Evolutionary conservation across 2,888 invertebrate species (phyloP), one percentile per base, ranked within the genome.

Genomic region (Aphidoletes aphidimyza): DNA sequence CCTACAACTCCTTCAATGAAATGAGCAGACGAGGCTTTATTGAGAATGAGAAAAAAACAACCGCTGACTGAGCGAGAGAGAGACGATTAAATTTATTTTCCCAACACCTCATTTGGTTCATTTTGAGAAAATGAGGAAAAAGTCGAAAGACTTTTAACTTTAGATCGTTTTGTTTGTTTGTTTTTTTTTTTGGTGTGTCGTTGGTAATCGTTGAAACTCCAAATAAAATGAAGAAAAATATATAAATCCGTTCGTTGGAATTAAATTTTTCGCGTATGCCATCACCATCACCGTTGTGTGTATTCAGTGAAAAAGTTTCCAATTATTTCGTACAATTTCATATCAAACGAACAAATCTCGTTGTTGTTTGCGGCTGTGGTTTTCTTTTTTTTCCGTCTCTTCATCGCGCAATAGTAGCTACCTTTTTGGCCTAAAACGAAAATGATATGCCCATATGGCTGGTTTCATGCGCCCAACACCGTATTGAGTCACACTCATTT

Each of bases 21-120:
- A 17, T 22, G 22, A 2, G 39, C 11, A 5, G 19, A 54, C n/a
- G 54, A n/a, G 26, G 3, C 26, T 26, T 5, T 22, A 3, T 54
- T 54, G 54, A 36, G n/a, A 81, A 81, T 19, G n/a, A n/a, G 14
- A 14, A 45, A 26, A 83, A 83, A 83, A 42, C 45, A 19, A 6
- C 3, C 30, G 37, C 37, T n/a, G n/a, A 30, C 11, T 1, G 1
- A 26, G 22, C 26, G 42, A 83, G 14, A 45, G 30, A 83, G 22
- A 47, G 30, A 83, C 6, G 34, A 83, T 47, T 47, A 54, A 36
- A 54, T 22, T 36, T 54, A 84, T 54, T 54, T 84, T 84, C 39
- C 69, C 84, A 84, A 84, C 84, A 84, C 84, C 84, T 84, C 84
- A 84, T 84, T 84, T 84, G 69, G 42, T 42, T 59, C 30, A 84